Evolutionary conservation across 2,113 vertebrate genomes (phyloP).

Genomic region (Chaetodon auriga): DNA sequence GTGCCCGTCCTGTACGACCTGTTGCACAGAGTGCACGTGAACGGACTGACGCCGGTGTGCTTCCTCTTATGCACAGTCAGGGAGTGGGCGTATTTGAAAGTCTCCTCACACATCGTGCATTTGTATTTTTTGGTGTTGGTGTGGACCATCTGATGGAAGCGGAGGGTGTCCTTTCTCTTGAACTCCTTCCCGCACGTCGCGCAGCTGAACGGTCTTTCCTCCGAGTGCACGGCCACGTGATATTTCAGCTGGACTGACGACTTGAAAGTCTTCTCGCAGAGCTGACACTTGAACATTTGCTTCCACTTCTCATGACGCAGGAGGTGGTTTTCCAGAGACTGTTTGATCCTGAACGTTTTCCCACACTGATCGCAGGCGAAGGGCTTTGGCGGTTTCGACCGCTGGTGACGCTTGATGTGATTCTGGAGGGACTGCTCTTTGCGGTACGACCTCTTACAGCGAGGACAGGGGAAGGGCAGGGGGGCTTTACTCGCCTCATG

Average conservation of each 20-base stretch:
- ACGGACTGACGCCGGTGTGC: constrained; percentile 76
- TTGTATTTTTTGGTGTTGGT: constrained; percentile 73
- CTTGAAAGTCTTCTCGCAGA: constrained; percentile 75
- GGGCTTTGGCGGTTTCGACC: constrained; percentile 62
- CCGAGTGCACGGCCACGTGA: constrained; percentile 78
- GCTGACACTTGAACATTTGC: constrained; percentile 62
- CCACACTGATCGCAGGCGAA: constrained; percentile 75
- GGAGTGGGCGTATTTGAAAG: constrained; percentile 77
- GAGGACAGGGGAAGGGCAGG: constrained; percentile 71
- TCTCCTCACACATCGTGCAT: constrained; percentile 75
- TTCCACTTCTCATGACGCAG: constrained; percentile 72
- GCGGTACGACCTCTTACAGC: constrained; percentile 68
- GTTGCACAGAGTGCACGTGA: constrained; percentile 69
- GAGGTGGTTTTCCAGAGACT: constrained; percentile 77
- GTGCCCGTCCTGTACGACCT: constrained; percentile 72
- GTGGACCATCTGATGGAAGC: constrained; percentile 81
- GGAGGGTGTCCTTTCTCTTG: constrained; percentile 80
- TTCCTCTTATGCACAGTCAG: constrained; percentile 79
- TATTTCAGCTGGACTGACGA: constrained; percentile 62
- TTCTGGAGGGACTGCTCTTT: constrained; percentile 75
- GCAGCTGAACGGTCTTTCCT: constrained; percentile 77
- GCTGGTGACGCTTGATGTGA: constrained; percentile 69
- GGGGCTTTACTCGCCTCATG: constrained; percentile 56
- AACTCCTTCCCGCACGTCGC: constrained; percentile 77
- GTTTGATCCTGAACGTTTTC: constrained; percentile 66